phyloP scores from a whole-genome alignment of 2,888 invertebrate genomes.

The Dastarcus helophoroides region DNA sequence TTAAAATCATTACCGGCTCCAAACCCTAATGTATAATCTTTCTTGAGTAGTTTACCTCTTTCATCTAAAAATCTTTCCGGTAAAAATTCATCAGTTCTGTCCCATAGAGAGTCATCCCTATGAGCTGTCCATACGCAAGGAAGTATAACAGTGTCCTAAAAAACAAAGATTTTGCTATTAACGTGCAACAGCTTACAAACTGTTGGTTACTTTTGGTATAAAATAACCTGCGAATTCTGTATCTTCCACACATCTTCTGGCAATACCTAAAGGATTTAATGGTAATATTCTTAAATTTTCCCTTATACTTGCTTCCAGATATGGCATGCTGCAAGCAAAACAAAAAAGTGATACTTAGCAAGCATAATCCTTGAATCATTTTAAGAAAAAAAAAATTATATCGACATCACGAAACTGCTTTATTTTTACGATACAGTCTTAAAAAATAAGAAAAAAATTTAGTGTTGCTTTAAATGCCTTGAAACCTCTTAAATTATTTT shows the following conservation, averaged over 20 bases:
- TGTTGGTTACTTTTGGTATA: slow-evolving; percentile 59
- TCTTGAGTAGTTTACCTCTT: slow-evolving; percentile 43
- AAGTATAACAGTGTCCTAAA: slow-evolving; percentile 12
- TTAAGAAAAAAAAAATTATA: too few relatives aligned
- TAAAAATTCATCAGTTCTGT: slow-evolving; percentile 51
- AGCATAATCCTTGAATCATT: too few relatives aligned
- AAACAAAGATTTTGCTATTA: not conserved
- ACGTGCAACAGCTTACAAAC: not conserved
- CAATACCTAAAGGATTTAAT: slow-evolving; percentile 31
- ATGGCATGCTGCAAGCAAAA: slow-evolving; percentile 30
- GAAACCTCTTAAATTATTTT: too few relatives aligned
- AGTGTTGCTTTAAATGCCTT: too few relatives aligned
- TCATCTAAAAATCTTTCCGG: slow-evolving; percentile 54
- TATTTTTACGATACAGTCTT: too few relatives aligned
- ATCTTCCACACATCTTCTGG: slow-evolving; percentile 49
- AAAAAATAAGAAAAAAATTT: too few relatives aligned
- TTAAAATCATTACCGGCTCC: slow-evolving; percentile 45
- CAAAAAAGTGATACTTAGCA: too few relatives aligned
- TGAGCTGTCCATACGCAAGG: slow-evolving; percentile 36
- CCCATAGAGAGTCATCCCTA: slow-evolving; percentile 47
- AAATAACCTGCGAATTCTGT: slow-evolving; percentile 56
- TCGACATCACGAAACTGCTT: too few relatives aligned
- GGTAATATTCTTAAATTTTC: slow-evolving; percentile 33
- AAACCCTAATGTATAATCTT: slow-evolving; percentile 52
- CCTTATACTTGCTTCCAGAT: slow-evolving; percentile 35